phyloP scores from a whole-genome alignment of 1,140 invertebrate species.

The Zaprionus camerounensis region DNA sequence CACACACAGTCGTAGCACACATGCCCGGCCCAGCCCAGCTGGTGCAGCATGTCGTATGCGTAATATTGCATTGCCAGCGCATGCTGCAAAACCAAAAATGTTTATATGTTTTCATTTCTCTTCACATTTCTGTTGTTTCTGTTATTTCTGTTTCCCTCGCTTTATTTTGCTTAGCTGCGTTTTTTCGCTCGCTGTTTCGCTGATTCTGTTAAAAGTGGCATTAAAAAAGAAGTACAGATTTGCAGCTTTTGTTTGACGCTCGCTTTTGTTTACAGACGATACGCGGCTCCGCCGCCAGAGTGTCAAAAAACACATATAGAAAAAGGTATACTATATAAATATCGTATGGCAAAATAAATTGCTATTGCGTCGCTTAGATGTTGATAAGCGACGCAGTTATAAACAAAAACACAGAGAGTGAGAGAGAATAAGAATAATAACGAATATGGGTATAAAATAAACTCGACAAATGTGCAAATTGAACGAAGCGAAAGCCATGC shows the following conservation, averaged over 20 bases:
- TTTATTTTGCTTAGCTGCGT: slow-evolving; percentile 45
- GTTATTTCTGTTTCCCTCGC: slow-evolving; percentile 1
- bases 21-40: slow-evolving; percentile 6
- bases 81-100: slow-evolving; percentile 42
- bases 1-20: slow-evolving; percentile 1
- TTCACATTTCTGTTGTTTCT: background rate
- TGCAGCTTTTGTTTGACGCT: slow-evolving; percentile 44
- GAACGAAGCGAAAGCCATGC: background rate
- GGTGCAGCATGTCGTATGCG: slow-evolving; percentile 73
- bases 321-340: slow-evolving; percentile 23
- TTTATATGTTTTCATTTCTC: slow-evolving; percentile 26
- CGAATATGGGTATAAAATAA: slow-evolving; percentile 7
- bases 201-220: slow-evolving; percentile 11
- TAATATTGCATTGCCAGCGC: slow-evolving; percentile 73
- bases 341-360: slow-evolving; percentile 64
- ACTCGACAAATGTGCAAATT: slow-evolving; percentile 1
- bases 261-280: slow-evolving; percentile 68
- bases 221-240: slow-evolving; percentile 36
- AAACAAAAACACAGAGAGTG: slow-evolving; percentile 17
- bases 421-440: slow-evolving; percentile 13
- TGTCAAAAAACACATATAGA: slow-evolving; percentile 37
- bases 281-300: slow-evolving; percentile 25
- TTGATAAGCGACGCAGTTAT: slow-evolving; percentile 57
- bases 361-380: slow-evolving; percentile 49
- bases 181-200: slow-evolving; percentile 34